phyloP scores from a whole-genome alignment of 1,140 invertebrate species.

The Drosophila mayri region DNA sequence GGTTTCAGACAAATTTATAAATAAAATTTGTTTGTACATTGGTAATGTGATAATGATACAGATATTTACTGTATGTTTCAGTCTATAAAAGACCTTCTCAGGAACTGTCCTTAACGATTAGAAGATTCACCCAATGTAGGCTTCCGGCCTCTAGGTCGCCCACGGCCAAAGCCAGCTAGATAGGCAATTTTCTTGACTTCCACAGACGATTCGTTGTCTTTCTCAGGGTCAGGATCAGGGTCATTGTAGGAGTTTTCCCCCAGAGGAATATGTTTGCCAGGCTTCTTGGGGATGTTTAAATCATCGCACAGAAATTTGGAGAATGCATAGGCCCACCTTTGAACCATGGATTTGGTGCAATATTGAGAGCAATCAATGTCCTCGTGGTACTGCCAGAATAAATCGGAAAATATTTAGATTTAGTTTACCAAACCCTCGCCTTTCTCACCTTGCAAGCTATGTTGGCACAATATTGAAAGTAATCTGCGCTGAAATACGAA shows the following conservation, averaged over 20 bases:
- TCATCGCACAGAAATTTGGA: conserved; percentile 65
- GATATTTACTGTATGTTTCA: no score
- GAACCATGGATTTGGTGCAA: conserved; percentile 54
- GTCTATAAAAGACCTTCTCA: no score
- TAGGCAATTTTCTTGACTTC: not conserved
- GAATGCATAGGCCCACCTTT: conserved; percentile 63
- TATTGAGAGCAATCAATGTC: conserved; percentile 62
- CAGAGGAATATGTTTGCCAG: conserved; percentile 57
- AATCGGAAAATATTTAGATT: not conserved
- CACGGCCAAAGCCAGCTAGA: not conserved
- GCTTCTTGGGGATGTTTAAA: conserved; percentile 51
- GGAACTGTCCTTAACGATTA: not conserved
- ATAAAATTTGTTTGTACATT: no score
- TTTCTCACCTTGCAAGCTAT: conserved; percentile 66
- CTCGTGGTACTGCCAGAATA: conserved; percentile 29
- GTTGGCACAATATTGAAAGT: conserved; percentile 50
- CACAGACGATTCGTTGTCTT: not conserved
- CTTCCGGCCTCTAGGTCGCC: not conserved
- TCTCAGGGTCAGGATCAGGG: not conserved
- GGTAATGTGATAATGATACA: no score
- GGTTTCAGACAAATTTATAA: no score
- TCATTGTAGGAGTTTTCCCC: conserved; percentile 3
- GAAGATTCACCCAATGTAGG: not conserved
- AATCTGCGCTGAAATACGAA: conserved; percentile 40
- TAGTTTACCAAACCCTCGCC: not conserved